Evolutionary conservation across 2,888 invertebrate species (phyloP).

Genomic region (Conus canariensis): DNA sequence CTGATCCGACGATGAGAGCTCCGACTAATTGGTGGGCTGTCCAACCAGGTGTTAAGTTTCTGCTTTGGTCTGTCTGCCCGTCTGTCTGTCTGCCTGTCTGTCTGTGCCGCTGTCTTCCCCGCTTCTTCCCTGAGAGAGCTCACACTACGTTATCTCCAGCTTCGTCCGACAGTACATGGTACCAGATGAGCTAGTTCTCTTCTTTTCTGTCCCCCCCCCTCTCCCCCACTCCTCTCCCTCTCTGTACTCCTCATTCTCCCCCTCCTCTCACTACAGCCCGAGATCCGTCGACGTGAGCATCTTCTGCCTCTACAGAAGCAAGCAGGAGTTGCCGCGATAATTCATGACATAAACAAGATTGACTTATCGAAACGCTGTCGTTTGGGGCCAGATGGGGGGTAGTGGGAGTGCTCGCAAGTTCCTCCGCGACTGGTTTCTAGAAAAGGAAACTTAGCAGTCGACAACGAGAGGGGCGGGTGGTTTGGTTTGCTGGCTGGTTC

Average conservation of each 20-base stretch:
- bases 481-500: neutral
- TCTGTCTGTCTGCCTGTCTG: constrained; percentile 25
- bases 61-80: constrained; percentile 21
- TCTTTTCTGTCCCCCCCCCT: neutral
- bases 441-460: too few species aligned
- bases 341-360: neutral
- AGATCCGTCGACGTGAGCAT: neutral
- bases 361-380: constrained; percentile 4
- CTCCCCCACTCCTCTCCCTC: neutral
- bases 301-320: neutral
- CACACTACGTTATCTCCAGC: neutral
- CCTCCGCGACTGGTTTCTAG: too few species aligned
- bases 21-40: constrained; percentile 11
- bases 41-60: neutral
- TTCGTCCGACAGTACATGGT: neutral
- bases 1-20: neutral
- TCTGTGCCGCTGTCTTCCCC: constrained; percentile 33
- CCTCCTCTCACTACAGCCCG: neutral
- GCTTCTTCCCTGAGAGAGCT: neutral
- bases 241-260: neutral
- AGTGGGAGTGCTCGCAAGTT: too few species aligned
- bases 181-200: neutral
- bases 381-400: neutral
- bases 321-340: neutral
- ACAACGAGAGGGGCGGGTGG: too few species aligned